phyloP scores from a whole-genome alignment of 2,888 invertebrate species.

The Plebejus melissa region DNA sequence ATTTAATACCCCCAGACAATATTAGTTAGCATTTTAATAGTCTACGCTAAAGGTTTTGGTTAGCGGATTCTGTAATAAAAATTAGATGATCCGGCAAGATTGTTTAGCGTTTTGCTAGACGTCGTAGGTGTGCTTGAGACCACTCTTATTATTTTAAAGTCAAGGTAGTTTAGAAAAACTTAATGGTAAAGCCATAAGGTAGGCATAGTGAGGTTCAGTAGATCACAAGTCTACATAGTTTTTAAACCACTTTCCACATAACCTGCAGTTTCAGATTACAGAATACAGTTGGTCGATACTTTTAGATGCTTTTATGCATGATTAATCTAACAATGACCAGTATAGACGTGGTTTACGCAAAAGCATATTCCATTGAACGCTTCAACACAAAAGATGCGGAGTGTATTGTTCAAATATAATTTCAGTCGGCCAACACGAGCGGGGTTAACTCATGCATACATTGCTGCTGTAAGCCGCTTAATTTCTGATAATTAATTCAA shows the following conservation, averaged over 20 bases:
- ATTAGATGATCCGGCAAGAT: too few species aligned
- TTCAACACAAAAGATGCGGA: constrained; percentile 1
- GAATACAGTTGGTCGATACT: too few species aligned
- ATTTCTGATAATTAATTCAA: constrained; percentile 23
- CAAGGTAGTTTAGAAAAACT: too few species aligned
- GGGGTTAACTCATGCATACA: constrained; percentile 5
- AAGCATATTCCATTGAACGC: background rate
- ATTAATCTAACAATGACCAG: background rate
- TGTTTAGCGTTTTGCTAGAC: too few species aligned
- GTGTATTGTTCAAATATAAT: constrained; percentile 11
- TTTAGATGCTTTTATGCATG: too few species aligned
- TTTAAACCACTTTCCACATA: too few species aligned
- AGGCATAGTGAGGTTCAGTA: too few species aligned
- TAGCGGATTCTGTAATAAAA: background rate
- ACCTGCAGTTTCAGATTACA: too few species aligned
- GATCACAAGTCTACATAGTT: too few species aligned
- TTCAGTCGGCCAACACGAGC: background rate
- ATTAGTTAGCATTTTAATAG: constrained; percentile 13
- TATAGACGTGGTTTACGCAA: background rate
- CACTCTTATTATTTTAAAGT: too few species aligned
- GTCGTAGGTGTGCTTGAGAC: too few species aligned
- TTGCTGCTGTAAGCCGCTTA: constrained; percentile 18
- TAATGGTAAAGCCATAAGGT: too few species aligned
- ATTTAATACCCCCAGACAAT: constrained; percentile 1
- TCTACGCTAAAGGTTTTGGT: background rate